Base-by-base conservation (phyloP, 2,888 invertebrate genomes). In the Leptura quadrifasciata region DNA sequence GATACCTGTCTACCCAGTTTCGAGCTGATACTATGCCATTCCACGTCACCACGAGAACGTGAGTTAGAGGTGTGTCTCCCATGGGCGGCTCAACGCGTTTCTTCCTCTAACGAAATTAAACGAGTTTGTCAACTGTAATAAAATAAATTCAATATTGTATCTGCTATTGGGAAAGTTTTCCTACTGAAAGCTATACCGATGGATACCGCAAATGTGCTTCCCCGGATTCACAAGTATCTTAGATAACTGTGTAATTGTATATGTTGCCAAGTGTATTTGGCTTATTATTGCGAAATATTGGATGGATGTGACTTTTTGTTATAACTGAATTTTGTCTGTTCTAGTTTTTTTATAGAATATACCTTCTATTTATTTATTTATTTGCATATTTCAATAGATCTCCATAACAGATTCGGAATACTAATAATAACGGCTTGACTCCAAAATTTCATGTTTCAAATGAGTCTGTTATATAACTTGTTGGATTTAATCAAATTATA, bases 1-100 rank as follows among this genome's bases (percentile, higher is more conserved):
- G 58, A 57, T 35, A 69, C 69, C 47, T 69, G 69, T 69, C 69
- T 69, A 47, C 39, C 69, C 69, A 58, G 69, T 69, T 58, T 58
- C 20, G 5, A 69, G 69, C 21, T 21, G 58, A 20, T 58, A 67
- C 55, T 35, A 54, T 67, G 39, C 69, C n/a, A 39, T 47, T 58
- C 69, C 31, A 39, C 69, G 69, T 69, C 69, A 69, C 20, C 8
- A 20, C 20, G 63, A 24, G 57, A 58, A 58, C 58, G 69, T 69
- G 69, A 58, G 69, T 69, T 39, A 58, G 58, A 69, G 69, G 69
- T 58, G 69, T 69, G 69, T 55, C 69, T 20, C 0, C n/a, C 58
- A 58, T 24, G n/a, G 21, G 24, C 58, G 58, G 58, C 58, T 24
- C 47, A 0, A 0, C n/a, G 47, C n/a, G 27, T 63, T 18, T 17